Conservation (phyloP, 2,888 invertebrate species). For the Phragmatobia fuliginosa region DNA sequence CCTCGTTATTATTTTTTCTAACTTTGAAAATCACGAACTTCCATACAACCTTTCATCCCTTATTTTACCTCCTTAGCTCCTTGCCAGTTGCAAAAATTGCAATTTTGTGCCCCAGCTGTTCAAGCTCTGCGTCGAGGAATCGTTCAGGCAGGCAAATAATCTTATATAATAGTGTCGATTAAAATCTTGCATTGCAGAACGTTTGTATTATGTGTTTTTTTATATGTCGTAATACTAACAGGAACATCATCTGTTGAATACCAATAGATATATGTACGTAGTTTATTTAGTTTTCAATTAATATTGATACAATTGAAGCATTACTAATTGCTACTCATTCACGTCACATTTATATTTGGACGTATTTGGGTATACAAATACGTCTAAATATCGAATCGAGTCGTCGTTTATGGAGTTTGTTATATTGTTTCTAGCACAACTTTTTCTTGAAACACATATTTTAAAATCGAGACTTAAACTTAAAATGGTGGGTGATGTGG, state of each 20-base stretch:
- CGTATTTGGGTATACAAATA: conserved; percentile 9
- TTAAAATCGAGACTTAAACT: conserved; percentile 25
- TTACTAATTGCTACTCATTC: conserved; percentile 7
- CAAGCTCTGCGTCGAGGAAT: too few species aligned
- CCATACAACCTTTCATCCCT: too few species aligned
- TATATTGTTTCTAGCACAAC: conserved; percentile 11
- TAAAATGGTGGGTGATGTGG: conserved; percentile 23
- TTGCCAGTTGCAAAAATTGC: too few species aligned
- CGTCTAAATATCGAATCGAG: too few species aligned
- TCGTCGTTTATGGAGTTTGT: too few species aligned
- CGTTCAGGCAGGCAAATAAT: too few species aligned
- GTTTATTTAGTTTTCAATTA: conserved; percentile 4
- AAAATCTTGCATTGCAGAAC: not conserved
- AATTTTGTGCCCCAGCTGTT: too few species aligned
- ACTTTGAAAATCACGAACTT: too few species aligned
- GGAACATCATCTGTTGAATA: conserved; percentile 4
- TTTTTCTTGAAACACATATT: conserved; percentile 15
- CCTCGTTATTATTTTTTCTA: not conserved
- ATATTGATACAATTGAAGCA: not conserved
- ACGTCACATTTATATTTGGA: conserved; percentile 23
- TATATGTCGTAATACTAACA: not conserved
- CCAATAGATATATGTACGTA: not conserved
- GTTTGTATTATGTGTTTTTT: not conserved
- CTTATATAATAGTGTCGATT: too few species aligned
- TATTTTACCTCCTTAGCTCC: too few species aligned